Evolutionary conservation across 37 sponge, comb jelly and placozoan species (phyloP).

Genomic region (Bolinopsis microptera): DNA sequence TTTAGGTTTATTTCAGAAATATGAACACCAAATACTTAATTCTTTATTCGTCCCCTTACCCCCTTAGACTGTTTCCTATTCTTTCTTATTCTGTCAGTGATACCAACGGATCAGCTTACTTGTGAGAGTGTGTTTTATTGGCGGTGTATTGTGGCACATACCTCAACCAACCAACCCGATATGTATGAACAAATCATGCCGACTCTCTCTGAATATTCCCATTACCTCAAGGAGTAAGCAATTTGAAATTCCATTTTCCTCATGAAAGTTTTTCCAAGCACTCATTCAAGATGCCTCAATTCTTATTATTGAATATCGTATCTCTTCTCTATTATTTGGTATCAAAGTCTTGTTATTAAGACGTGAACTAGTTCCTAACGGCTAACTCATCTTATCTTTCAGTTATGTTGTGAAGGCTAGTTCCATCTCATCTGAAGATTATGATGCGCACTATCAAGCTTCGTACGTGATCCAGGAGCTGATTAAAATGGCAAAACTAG

Average conservation of each 20-base stretch:
- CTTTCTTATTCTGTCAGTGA: background rate
- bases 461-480: conserved; percentile 59
- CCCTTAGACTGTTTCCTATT: too few species aligned
- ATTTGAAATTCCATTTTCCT: background rate
- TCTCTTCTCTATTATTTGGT: too few species aligned
- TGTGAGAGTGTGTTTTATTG: conserved; percentile 47
- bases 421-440: conserved; percentile 24
- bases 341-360: too few species aligned
- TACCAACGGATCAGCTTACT: conserved; percentile 3
- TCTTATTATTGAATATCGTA: too few species aligned
- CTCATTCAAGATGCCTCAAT: too few species aligned
- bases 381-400: too few species aligned
- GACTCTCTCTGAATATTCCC: conserved; percentile 27
- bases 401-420: conserved; percentile 50
- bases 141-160: conserved; percentile 22
- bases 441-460: conserved; percentile 61
- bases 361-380: too few species aligned
- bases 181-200: conserved; percentile 52
- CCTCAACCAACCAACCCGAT: background rate
- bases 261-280: too few species aligned
- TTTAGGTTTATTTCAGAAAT: too few species aligned
- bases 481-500: conserved; percentile 47
- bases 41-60: too few species aligned
- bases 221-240: conserved; percentile 56
- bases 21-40: too few species aligned